Percentiles rank a stretch among this genome's conserved stretches.
Evolutionary conservation across 2,888 invertebrate species (phyloP).

Genomic region (Rhopalosiphum nymphaeae): DNA sequence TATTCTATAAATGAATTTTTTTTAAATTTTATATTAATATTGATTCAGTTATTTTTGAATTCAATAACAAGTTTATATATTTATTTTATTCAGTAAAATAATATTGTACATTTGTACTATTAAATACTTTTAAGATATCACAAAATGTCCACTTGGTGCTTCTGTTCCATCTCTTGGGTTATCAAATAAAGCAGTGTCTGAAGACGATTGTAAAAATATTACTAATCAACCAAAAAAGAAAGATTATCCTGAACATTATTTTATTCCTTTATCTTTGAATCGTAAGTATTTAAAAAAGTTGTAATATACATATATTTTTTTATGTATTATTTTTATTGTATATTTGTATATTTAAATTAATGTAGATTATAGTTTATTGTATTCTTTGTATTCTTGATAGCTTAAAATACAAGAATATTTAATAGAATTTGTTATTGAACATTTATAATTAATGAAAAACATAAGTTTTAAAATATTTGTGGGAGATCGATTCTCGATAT

Average conservation of each 20-base stretch:
- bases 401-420: neutral
- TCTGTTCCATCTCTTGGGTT: constrained; percentile 93
- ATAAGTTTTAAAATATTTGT: neutral
- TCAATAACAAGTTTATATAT: neutral
- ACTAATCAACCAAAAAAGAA: constrained; percentile 71
- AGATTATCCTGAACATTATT: constrained; percentile 77
- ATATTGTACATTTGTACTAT: constrained; percentile 60
- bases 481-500: neutral
- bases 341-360: neutral
- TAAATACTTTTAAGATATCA: constrained; percentile 59
- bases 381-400: neutral
- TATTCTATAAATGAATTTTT: neutral
- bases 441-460: neutral
- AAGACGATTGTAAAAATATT: constrained; percentile 71
- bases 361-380: neutral
- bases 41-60: neutral
- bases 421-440: neutral
- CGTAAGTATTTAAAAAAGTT: constrained; percentile 69
- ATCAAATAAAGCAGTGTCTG: constrained; percentile 93
- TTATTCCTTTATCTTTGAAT: constrained; percentile 72
- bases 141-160: constrained; percentile 79
- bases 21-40: neutral
- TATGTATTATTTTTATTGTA: neutral
- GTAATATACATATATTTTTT: neutral
- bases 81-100: constrained; percentile 68